These are phyloP conservation scores for Calidris pugnax DNA, from an alignment of 2,113 vertebrate genomes.

Conservation along the genomic window DNA sequence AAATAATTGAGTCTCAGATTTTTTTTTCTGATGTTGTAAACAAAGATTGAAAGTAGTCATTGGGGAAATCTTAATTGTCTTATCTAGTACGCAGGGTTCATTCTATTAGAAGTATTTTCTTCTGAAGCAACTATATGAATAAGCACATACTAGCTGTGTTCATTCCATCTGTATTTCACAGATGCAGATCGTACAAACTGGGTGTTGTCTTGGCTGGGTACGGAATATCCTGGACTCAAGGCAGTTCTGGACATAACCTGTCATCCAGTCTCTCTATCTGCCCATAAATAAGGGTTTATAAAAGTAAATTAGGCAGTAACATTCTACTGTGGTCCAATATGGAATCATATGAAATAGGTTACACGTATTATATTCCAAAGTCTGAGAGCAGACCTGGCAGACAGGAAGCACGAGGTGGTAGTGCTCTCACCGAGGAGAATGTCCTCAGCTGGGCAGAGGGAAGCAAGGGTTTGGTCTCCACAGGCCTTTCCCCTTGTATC, in stretches of 20 bases:
- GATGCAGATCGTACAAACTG: not conserved
- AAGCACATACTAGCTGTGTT: not conserved
- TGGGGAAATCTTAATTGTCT: not conserved
- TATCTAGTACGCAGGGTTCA: not conserved
- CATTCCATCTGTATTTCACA: not conserved
- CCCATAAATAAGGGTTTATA: not conserved
- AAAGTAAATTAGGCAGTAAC: not conserved
- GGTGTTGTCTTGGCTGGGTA: not conserved
- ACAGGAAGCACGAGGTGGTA: not conserved
- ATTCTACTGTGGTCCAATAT: not conserved
- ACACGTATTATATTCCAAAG: not conserved
- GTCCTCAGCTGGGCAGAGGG: not conserved
- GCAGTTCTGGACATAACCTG: not conserved
- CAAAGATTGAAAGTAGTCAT: conserved; percentile 32
- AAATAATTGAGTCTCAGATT: conserved; percentile 51
- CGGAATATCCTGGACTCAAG: not conserved
- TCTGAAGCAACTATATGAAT: conserved; percentile 1
- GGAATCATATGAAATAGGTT: not conserved
- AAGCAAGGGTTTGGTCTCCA: not conserved
- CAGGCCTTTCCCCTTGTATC: not conserved
- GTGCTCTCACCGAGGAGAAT: not conserved
- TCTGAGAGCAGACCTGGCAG: not conserved
- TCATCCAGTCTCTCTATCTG: not conserved
- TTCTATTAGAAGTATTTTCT: conserved; percentile 29
- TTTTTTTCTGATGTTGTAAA: conserved; percentile 28